Evolutionary conservation across 2,888 invertebrate genomes (phyloP), one percentile per base, ranked within the genome.

Genomic region (Agrochola macilenta): DNA sequence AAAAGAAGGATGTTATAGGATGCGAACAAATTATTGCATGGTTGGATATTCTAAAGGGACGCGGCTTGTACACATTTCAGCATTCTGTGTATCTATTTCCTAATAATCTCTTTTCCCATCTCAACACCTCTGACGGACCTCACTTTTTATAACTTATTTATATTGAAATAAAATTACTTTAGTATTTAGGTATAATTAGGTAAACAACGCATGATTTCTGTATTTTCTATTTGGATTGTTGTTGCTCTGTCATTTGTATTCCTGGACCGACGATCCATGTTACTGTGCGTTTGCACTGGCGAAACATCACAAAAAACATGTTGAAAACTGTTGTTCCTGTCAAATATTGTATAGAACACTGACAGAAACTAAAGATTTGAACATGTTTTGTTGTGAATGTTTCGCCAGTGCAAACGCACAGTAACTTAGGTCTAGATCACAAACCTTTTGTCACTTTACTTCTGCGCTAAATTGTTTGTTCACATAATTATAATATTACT

Each of bases 61-160:
- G 70, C 69, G 23, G 73, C 74, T 82, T 87, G 82, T 78, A 74
- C 78, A 78, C 81, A 78, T 26, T 83, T 74, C 60, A 58, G 49
- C 69, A 72, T 78, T 70, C 69, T 80, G 81, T 82, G 78, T 80
- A 81, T 71, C 71, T 80, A 68, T 74, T 78, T 80, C 35, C 54
- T 82, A 73, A 81, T 76, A 87, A 83, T 82, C 83, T 85, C 82
- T 86, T 80, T 75, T 72, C 82, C 83, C 87, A 87, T 87, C 81
- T 88, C 83, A 82, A 81, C 85, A 81, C 84, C 74, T 84, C 76
- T 63, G 69, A 89, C 75, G 84, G 91, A 91, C 92, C 92, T 91
- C 92, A 92, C 91, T 91, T 91, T 91, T 88, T 87, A 79, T 79
- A 78, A 77, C 79, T 84, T 85, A 79, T 79, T 78, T 85, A 72